A percentile compares a stretch with the other conserved stretches of the same genome.
Conservation (phyloP, 2,113 vertebrate genomes). For the Megalops atlanticus region DNA sequence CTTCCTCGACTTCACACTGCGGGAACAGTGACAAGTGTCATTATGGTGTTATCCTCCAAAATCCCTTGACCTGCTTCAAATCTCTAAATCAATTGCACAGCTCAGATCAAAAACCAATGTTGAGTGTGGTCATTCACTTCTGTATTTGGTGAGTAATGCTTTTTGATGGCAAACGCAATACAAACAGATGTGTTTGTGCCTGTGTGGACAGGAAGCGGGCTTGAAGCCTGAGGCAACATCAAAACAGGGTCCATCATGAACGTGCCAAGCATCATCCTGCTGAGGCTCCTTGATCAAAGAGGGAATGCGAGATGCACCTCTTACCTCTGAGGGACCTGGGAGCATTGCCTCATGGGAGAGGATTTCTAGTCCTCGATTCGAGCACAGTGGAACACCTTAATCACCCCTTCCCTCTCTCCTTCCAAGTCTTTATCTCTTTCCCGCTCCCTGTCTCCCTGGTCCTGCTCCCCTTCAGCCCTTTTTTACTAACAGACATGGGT, state of each 20-base stretch:
- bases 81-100: not conserved
- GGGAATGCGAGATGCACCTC: not conserved
- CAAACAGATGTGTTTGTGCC: not conserved
- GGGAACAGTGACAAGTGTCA: too few relatives aligned
- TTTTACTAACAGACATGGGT: constrained; percentile 30
- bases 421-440: not conserved
- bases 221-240: not conserved
- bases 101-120: not conserved
- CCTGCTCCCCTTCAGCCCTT: constrained; percentile 1
- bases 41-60: too few relatives aligned
- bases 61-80: too few relatives aligned
- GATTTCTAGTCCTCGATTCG: not conserved
- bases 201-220: not conserved
- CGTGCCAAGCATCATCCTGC: constrained; percentile 2
- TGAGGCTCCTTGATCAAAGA: constrained; percentile 20
- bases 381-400: not conserved
- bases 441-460: not conserved
- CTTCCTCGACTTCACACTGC: too few relatives aligned
- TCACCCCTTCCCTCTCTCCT: not conserved
- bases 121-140: not conserved
- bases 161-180: not conserved
- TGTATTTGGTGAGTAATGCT: not conserved
- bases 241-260: not conserved
- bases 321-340: constrained; percentile 12
- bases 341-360: constrained; percentile 4